Conservation (phyloP, 2,888 invertebrate species). For the Platycnemis pennipes region DNA sequence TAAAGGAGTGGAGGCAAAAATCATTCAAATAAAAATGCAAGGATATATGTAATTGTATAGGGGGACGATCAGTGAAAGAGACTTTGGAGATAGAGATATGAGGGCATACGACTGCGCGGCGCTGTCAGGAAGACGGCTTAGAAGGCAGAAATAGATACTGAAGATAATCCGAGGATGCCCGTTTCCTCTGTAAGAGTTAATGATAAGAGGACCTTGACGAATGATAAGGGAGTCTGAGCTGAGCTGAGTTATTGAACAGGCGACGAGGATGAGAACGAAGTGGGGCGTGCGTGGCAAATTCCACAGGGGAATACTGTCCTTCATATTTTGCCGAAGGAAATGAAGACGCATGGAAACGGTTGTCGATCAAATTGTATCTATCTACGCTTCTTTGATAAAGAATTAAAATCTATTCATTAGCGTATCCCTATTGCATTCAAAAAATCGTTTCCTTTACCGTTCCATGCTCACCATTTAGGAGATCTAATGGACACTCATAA, state of each 20-base stretch:
- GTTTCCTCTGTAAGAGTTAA: background rate
- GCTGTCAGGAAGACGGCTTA: background rate
- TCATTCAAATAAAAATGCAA: no score
- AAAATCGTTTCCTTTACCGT: no score
- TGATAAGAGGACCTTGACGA: slow-evolving; percentile 11
- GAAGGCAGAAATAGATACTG: background rate
- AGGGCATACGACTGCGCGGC: background rate
- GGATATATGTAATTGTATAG: no score
- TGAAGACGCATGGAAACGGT: no score
- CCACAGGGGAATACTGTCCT: background rate
- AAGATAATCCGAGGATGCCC: background rate
- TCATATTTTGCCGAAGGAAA: background rate
- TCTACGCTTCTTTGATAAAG: no score
- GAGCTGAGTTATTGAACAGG: background rate
- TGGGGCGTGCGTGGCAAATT: background rate
- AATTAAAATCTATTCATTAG: no score
- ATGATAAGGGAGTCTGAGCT: background rate
- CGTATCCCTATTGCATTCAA: no score
- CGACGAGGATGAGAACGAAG: background rate
- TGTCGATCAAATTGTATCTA: no score
- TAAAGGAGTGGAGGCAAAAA: no score
- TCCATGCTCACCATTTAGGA: no score
- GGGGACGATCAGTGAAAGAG: no score
- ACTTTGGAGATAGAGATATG: background rate
- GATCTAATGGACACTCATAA: no score